These are phyloP conservation scores for Speoplatyrhinus poulsoni DNA, from an alignment of 2,113 vertebrate genomes.

Conservation along the genomic window DNA sequence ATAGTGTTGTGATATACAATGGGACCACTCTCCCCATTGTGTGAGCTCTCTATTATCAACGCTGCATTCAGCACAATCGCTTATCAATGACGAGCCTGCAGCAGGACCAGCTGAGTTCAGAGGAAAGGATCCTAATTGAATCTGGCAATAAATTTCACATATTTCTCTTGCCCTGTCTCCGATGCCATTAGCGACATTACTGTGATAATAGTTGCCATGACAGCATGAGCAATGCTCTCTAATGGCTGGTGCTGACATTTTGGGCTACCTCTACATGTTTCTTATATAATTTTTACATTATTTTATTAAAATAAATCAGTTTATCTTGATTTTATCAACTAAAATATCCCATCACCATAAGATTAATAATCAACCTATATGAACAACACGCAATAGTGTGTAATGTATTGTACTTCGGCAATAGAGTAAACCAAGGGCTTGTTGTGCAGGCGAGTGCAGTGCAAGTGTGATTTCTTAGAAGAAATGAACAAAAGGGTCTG, in stretches of 20 bases:
- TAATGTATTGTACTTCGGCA: no score
- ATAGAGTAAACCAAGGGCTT: not conserved
- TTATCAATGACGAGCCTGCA: slow-evolving; percentile 77
- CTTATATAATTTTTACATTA: not conserved
- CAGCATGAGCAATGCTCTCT: slow-evolving; percentile 84
- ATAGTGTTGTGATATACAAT: slow-evolving; percentile 31
- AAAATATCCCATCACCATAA: no score
- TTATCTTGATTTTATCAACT: no score
- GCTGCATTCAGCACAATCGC: slow-evolving; percentile 75
- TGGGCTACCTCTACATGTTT: slow-evolving; percentile 53
- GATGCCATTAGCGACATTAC: slow-evolving; percentile 80
- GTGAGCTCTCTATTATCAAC: slow-evolving; percentile 58
- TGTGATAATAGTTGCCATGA: slow-evolving; percentile 84
- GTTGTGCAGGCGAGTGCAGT: not conserved
- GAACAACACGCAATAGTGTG: no score
- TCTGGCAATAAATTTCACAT: slow-evolving; percentile 84
- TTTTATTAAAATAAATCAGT: not conserved
- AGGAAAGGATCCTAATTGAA: slow-evolving; percentile 80
- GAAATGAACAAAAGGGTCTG: slow-evolving; percentile 11
- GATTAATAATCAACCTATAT: no score
- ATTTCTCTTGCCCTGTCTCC: slow-evolving; percentile 78
- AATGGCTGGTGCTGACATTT: slow-evolving; percentile 78
- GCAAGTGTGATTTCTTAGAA: not conserved
- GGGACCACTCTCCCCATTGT: slow-evolving; percentile 68
- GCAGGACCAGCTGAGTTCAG: slow-evolving; percentile 77